Conservation (phyloP, 2,113 vertebrate species). For the Cyphomyrus discorhynchus region DNA sequence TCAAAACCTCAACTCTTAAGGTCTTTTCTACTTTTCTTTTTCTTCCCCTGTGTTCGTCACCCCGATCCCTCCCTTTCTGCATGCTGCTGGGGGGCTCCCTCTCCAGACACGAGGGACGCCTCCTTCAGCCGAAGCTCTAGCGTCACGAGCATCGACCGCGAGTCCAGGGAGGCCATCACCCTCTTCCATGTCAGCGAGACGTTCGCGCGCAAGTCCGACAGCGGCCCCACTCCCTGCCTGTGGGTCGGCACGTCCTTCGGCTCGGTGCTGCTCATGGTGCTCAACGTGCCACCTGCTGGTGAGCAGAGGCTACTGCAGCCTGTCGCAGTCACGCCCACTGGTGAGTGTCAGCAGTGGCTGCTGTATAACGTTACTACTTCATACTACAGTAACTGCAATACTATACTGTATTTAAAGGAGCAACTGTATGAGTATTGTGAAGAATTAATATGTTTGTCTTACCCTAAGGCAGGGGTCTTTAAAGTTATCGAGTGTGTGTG, state of each 20-base stretch:
- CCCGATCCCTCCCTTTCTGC: slow-evolving; percentile 16
- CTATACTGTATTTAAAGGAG: neutral
- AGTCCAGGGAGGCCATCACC: slow-evolving; percentile 87
- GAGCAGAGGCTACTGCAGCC: slow-evolving; percentile 85
- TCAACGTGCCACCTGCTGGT: slow-evolving; percentile 75
- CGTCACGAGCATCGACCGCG: slow-evolving; percentile 91
- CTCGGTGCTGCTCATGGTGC: slow-evolving; percentile 73
- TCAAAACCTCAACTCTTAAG: neutral
- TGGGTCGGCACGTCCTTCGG: slow-evolving; percentile 90
- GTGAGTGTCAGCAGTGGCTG: slow-evolving; percentile 54
- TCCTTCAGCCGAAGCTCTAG: slow-evolving; percentile 92
- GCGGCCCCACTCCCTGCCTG: slow-evolving; percentile 65
- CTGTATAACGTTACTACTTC: neutral
- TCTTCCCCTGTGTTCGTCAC: slow-evolving; percentile 8
- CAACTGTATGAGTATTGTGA: neutral
- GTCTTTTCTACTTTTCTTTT: slow-evolving; percentile 7
- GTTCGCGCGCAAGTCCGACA: slow-evolving; percentile 76
- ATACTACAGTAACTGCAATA: neutral
- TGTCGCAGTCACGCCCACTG: slow-evolving; percentile 79
- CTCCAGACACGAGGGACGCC: slow-evolving; percentile 85
- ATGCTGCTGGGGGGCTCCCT: neutral
- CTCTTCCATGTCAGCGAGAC: slow-evolving; percentile 89
- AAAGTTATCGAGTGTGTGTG: neutral
- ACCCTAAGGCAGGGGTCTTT: too few relatives aligned
- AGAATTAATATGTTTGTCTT: neutral